Percentiles rank a stretch among this genome's conserved stretches.
Conservation (phyloP, 2,888 invertebrate species). For the Calameuta filiformis region DNA sequence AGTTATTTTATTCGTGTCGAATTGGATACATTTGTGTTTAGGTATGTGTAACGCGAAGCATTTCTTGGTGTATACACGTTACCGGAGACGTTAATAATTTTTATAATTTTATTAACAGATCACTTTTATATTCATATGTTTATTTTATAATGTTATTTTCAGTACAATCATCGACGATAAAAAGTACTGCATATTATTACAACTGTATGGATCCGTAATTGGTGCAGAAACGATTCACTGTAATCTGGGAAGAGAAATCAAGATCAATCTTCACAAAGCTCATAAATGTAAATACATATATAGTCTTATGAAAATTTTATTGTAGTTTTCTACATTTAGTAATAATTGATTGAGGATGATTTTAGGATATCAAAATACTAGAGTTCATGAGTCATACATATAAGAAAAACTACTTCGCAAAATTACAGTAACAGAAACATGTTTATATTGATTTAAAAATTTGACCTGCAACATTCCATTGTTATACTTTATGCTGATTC, state of each 20-base stretch:
- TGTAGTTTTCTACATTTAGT: not conserved
- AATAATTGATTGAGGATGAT: not conserved
- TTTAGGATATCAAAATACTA: conserved; percentile 5
- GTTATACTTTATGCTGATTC: not conserved
- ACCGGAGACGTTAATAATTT: not conserved
- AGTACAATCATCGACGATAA: conserved; percentile 44
- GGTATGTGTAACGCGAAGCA: conserved; percentile 35
- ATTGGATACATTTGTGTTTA: conserved; percentile 47
- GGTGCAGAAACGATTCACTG: conserved; percentile 48
- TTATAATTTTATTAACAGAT: not conserved
- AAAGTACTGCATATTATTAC: conserved; percentile 46
- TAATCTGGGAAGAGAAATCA: conserved; percentile 54
- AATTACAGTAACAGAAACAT: conserved; percentile 41
- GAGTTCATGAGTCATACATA: not conserved
- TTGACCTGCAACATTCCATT: not conserved
- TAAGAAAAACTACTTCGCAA: conserved; percentile 28
- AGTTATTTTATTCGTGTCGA: conserved; percentile 50
- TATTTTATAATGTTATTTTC: conserved; percentile 22
- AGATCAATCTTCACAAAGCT: conserved; percentile 48
- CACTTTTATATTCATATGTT: not conserved
- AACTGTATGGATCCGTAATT: conserved; percentile 55
- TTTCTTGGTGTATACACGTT: not conserved
- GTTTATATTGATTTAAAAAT: not conserved
- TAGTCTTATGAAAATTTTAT: not conserved
- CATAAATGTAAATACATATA: conserved; percentile 47